These are phyloP conservation scores for Pilophorus perplexus DNA, from an alignment of 2,888 invertebrate species.

Conservation along the genomic window DNA sequence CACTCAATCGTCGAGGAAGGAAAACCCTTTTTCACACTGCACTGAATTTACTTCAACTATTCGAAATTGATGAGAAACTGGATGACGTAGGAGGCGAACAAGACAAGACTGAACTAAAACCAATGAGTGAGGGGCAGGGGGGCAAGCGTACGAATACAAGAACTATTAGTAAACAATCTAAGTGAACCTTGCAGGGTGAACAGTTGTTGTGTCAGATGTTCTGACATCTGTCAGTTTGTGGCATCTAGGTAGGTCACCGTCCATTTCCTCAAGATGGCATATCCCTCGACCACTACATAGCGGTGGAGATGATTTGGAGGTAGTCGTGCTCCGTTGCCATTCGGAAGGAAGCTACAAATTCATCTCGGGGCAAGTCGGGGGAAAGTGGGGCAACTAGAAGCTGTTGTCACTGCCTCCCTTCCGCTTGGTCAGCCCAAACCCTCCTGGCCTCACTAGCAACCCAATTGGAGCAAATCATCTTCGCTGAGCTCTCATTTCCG, in stretches of 20 bases:
- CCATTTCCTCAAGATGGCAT: background rate
- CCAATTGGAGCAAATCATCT: too few species aligned
- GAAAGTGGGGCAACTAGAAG: too few species aligned
- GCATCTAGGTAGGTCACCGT: background rate
- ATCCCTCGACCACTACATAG: too few species aligned
- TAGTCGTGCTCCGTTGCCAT: background rate
- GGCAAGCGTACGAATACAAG: too few species aligned
- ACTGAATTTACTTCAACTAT: background rate
- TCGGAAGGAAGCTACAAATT: slow-evolving; percentile 1
- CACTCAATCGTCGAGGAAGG: background rate
- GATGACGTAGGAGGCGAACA: too few species aligned
- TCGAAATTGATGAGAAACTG: background rate
- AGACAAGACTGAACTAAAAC: background rate
- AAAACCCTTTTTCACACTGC: background rate
- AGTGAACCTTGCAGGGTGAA: too few species aligned
- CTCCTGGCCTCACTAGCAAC: too few species aligned
- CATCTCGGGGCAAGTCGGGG: background rate
- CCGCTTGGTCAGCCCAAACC: too few species aligned
- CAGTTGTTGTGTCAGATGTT: background rate
- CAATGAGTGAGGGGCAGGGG: too few species aligned
- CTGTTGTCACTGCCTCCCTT: background rate
- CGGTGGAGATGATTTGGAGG: too few species aligned
- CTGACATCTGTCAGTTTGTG: background rate
- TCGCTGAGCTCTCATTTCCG: too few species aligned
- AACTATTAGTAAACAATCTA: too few species aligned